These are phyloP conservation scores for Pediacus dermestoides DNA, from an alignment of 2,888 invertebrate species.

Conservation along the genomic window DNA sequence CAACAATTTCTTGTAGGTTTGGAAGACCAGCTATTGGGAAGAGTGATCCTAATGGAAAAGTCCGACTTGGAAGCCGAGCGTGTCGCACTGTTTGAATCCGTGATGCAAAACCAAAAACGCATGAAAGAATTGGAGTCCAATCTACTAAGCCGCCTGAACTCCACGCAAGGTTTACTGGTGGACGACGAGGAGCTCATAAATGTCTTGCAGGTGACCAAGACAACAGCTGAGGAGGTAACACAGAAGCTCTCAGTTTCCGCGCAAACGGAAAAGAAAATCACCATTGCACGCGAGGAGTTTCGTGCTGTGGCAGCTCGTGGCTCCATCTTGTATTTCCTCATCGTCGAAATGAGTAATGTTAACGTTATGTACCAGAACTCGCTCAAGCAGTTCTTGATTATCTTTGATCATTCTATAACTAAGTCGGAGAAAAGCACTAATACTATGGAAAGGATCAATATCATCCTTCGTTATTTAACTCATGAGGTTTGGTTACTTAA, in stretches of 20 bases:
- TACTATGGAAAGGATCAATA: constrained; percentile 82
- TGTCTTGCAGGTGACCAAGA: constrained; percentile 76
- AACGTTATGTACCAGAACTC: constrained; percentile 98
- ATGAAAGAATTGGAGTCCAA: constrained; percentile 96
- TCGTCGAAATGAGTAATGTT: constrained; percentile 96
- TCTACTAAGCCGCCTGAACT: constrained; percentile 83
- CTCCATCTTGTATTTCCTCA: constrained; percentile 90
- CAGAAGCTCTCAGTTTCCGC: constrained; percentile 90
- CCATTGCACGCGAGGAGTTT: constrained; percentile 90
- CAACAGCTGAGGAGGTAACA: constrained; percentile 90
- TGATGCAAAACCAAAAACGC: constrained; percentile 91
- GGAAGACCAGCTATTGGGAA: constrained; percentile 89
- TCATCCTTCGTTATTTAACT: constrained; percentile 85
- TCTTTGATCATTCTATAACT: constrained; percentile 91
- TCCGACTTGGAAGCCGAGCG: constrained; percentile 92
- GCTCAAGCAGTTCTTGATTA: constrained; percentile 85
- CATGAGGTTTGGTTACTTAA: constrained; percentile 56
- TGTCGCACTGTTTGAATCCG: constrained; percentile 89
- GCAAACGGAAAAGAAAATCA: constrained; percentile 91
- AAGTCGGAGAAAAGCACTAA: constrained; percentile 82
- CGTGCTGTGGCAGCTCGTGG: constrained; percentile 92
- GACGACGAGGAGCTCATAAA: constrained; percentile 94
- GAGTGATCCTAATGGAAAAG: constrained; percentile 95
- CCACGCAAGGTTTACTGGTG: constrained; percentile 89
- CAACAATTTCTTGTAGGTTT: constrained; percentile 57